Percentiles rank a stretch among this genome's conserved stretches.
Conservation (phyloP, 2,888 invertebrate species). For the Tipula unca region DNA sequence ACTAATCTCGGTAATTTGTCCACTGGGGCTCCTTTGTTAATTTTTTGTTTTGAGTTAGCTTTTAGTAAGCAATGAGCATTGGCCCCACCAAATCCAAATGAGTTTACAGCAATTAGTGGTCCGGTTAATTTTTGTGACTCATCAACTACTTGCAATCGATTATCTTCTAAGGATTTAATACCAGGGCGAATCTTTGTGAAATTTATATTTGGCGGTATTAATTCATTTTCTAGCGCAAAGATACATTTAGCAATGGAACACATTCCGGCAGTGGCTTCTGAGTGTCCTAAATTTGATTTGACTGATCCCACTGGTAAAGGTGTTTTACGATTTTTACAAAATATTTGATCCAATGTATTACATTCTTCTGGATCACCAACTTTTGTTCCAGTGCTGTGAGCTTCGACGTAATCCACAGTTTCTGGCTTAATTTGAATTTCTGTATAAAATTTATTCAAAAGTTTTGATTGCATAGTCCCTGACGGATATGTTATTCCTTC, state of each 20-base stretch:
- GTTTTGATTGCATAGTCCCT: conserved; percentile 51
- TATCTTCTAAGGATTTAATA: conserved; percentile 52
- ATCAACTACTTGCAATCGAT: conserved; percentile 61
- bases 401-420: conserved; percentile 70
- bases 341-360: conserved; percentile 68
- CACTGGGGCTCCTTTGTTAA: conserved; percentile 50
- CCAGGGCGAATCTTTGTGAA: conserved; percentile 54
- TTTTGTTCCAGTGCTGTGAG: conserved; percentile 74
- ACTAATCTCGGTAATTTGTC: conserved; percentile 66
- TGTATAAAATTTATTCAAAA: conserved; percentile 55
- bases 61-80: conserved; percentile 50
- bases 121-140: conserved; percentile 61
- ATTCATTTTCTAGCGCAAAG: conserved; percentile 70
- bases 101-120: conserved; percentile 75
- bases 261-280: conserved; percentile 77
- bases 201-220: conserved; percentile 81
- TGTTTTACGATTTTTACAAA: conserved; percentile 63
- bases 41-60: conserved; percentile 32
- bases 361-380: conserved; percentile 92
- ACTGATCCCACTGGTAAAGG: conserved; percentile 82
- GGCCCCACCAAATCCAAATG: conserved; percentile 90
- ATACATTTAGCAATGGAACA: conserved; percentile 75
- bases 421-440: conserved; percentile 63
- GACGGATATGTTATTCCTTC: conserved; percentile 62
- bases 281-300: conserved; percentile 91